phyloP scores from a whole-genome alignment of 2,797 vertebrate genomes.

The Semaprochilodus insignis region DNA sequence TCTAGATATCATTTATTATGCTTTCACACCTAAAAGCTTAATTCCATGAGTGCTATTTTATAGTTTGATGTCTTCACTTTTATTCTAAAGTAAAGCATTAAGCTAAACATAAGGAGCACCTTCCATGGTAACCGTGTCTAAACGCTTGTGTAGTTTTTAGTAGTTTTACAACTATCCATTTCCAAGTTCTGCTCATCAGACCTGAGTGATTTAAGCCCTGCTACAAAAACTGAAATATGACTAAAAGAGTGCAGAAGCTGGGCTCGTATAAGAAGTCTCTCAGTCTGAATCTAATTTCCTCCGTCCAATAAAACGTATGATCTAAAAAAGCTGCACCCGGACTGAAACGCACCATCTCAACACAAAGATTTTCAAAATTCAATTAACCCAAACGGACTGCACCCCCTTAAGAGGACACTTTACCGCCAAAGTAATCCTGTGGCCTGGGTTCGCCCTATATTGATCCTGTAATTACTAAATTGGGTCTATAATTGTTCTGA shows the following conservation, averaged over 20 bases:
- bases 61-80: too few species aligned
- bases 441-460: constrained; percentile 2
- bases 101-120: too few species aligned
- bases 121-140: too few species aligned
- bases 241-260: too few species aligned
- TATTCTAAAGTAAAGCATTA: too few species aligned
- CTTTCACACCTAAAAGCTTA: too few species aligned
- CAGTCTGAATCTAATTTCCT: neutral
- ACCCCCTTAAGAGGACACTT: constrained; percentile 5
- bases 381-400: constrained; percentile 22
- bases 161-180: too few species aligned
- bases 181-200: too few species aligned
- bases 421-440: constrained; percentile 26
- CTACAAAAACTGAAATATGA: neutral
- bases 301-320: neutral
- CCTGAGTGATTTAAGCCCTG: neutral
- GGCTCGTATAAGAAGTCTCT: neutral
- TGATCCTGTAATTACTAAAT: constrained; percentile 51
- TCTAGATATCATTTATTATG: too few species aligned
- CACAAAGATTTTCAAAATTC: constrained; percentile 20
- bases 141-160: too few species aligned
- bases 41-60: too few species aligned
- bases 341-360: neutral
- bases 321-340: neutral
- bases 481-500: constrained; percentile 47